A percentile compares a stretch with the other conserved stretches of the same genome.
Evolutionary conservation across 2,113 vertebrate species (phyloP).

Genomic region (Bostrychus sinensis): DNA sequence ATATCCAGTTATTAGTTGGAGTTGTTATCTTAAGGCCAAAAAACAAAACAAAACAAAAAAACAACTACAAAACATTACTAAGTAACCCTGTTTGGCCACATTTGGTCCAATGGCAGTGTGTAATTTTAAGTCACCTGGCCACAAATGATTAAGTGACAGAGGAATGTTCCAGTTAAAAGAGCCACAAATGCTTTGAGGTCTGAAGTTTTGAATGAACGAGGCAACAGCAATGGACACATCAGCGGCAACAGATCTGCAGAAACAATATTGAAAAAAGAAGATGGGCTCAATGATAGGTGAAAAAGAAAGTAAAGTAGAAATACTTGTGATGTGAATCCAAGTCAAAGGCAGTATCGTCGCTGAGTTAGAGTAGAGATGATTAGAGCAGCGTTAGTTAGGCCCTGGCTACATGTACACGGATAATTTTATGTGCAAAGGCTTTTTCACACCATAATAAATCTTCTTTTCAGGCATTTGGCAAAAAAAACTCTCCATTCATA

Average conservation of each 20-base stretch:
- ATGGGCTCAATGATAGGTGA: background rate
- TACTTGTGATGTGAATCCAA: constrained; percentile 5
- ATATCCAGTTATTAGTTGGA: constrained; percentile 2
- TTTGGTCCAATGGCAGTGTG: constrained; percentile 12
- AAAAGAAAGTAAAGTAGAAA: background rate
- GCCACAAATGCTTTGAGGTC: background rate
- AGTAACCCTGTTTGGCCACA: constrained; percentile 23
- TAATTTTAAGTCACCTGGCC: background rate
- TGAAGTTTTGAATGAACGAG: constrained; percentile 3
- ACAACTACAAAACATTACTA: background rate
- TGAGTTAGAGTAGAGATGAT: constrained; percentile 38
- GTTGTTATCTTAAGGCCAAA: background rate
- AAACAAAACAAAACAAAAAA: no score
- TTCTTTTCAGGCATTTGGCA: background rate
- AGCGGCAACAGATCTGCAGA: background rate
- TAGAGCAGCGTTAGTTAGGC: constrained; percentile 39
- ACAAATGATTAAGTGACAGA: background rate
- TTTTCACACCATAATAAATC: background rate
- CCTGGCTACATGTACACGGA: background rate
- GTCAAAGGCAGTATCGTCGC: constrained; percentile 46
- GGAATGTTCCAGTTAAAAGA: constrained; percentile 11
- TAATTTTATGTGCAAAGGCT: no score
- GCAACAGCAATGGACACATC: constrained; percentile 13
- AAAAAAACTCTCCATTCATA: background rate
- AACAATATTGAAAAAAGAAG: background rate